Evolutionary conservation across 2,113 vertebrate species (phyloP).

Genomic region (Bubo blakistoni): DNA sequence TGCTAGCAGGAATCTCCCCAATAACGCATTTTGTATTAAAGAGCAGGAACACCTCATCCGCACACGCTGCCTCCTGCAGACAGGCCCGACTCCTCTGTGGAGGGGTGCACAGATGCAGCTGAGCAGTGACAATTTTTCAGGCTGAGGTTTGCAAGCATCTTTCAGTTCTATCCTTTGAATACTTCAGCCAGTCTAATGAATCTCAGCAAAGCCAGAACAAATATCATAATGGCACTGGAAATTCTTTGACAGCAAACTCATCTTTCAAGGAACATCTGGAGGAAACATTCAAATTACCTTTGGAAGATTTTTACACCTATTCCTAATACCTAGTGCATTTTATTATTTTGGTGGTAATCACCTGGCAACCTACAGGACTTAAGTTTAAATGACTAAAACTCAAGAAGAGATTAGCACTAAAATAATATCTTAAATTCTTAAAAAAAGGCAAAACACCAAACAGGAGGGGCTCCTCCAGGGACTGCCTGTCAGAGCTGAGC

Average conservation of each 20-base stretch:
- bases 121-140: neutral
- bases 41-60: neutral
- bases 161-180: neutral
- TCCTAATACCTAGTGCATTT: neutral
- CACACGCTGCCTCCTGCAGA: neutral
- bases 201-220: neutral
- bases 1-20: neutral
- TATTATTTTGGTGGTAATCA: neutral
- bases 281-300: neutral
- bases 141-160: neutral
- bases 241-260: neutral
- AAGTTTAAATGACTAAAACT: neutral
- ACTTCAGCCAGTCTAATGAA: neutral
- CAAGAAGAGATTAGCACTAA: neutral
- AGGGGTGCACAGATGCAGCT: neutral
- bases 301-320: neutral
- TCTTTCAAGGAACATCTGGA: neutral
- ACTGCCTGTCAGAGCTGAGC: neutral
- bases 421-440: neutral
- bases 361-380: neutral
- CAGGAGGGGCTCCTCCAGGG: neutral
- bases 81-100: neutral
- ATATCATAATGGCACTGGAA: neutral
- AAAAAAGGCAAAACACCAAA: neutral
- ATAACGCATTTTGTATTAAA: neutral